Evolutionary conservation across 2,113 vertebrate species (phyloP).

Genomic region (Cyprinodon variegatus): DNA sequence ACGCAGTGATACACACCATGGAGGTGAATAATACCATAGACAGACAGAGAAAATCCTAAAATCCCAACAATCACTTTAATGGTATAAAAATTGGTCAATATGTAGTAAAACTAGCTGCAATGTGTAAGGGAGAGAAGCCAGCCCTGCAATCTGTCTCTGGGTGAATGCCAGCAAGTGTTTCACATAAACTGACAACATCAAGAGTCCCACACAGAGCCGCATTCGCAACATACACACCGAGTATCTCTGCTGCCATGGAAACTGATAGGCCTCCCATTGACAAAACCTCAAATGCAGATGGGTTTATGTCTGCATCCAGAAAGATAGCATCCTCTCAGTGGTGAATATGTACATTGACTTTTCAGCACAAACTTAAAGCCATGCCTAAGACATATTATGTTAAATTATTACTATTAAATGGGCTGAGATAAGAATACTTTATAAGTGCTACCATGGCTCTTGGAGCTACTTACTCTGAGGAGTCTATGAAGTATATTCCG

Average conservation of each 20-base stretch:
- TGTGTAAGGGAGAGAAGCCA: conserved; percentile 56
- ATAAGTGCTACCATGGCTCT: not conserved
- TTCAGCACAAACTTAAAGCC: conserved; percentile 19
- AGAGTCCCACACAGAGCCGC: conserved; percentile 36
- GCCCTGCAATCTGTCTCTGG: conserved; percentile 67
- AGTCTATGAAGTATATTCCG: conserved; percentile 99
- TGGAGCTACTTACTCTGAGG: conserved; percentile 86
- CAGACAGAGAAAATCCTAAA: conserved; percentile 7
- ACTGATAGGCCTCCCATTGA: conserved; percentile 74
- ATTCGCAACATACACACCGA: conserved; percentile 49
- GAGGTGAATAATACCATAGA: conserved; percentile 4
- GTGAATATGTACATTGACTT: conserved; percentile 41
- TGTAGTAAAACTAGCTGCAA: conserved; percentile 55
- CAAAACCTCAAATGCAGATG: conserved; percentile 59
- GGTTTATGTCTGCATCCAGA: conserved; percentile 13
- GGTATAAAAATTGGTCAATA: conserved; percentile 24
- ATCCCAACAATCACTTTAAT: conserved; percentile 18
- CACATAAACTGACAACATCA: conserved; percentile 58
- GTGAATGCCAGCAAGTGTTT: conserved; percentile 59
- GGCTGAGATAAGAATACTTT: not conserved
- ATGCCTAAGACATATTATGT: conserved; percentile 24
- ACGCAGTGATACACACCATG: not conserved
- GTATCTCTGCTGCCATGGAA: conserved; percentile 73
- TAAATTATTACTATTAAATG: not conserved
- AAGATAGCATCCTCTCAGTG: not conserved